phyloP scores from a whole-genome alignment of 2,888 invertebrate species.

The Apodemia mormo region DNA sequence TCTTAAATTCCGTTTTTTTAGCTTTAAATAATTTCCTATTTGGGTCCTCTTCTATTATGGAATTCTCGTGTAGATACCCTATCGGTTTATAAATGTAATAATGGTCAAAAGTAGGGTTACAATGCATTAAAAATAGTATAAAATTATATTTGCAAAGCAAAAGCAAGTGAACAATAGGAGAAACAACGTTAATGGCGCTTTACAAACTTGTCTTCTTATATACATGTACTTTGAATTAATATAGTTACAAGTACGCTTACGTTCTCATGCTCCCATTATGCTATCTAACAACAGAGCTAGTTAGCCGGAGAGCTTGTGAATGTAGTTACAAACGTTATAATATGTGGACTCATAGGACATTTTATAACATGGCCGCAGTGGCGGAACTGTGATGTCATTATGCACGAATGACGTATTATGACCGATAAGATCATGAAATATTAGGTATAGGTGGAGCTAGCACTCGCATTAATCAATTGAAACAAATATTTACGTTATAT shows the following conservation, averaged over 20 bases:
- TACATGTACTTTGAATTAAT: constrained; percentile 46
- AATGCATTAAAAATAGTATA: background rate
- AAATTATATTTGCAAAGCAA: background rate
- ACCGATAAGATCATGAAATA: too few relatives aligned
- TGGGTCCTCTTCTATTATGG: too few relatives aligned
- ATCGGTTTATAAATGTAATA: background rate
- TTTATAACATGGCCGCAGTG: too few relatives aligned
- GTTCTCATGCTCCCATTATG: constrained; percentile 79
- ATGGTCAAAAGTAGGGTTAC: background rate
- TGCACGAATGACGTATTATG: too few relatives aligned
- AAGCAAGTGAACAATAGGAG: constrained; percentile 5
- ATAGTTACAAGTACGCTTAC: constrained; percentile 57
- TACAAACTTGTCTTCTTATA: constrained; percentile 11
- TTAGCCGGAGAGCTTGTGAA: constrained; percentile 1
- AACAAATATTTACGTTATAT: too few relatives aligned
- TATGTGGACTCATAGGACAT: background rate
- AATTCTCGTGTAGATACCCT: background rate
- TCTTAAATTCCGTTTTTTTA: too few relatives aligned
- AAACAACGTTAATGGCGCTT: constrained; percentile 4
- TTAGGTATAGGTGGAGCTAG: too few relatives aligned
- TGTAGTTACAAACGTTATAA: background rate
- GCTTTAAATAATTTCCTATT: too few relatives aligned
- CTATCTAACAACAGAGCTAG: constrained; percentile 59
- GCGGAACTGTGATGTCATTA: too few relatives aligned
- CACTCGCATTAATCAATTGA: too few relatives aligned